phyloP scores from a whole-genome alignment of 2,113 vertebrate species.

The Tichodroma muraria region DNA sequence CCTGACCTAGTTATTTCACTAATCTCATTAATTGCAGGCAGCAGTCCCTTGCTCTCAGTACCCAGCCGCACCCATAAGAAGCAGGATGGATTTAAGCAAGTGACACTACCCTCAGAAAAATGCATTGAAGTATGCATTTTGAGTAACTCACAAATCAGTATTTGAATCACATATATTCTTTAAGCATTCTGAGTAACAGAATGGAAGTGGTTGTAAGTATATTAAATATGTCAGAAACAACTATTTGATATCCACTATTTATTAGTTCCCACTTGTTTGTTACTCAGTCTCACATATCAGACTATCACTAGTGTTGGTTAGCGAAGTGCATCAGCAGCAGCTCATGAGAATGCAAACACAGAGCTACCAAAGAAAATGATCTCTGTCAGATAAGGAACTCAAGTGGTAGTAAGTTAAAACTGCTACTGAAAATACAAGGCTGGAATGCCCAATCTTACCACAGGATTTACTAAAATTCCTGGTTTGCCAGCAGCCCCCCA shows the following conservation, averaged over 20 bases:
- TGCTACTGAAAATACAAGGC: neutral
- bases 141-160: neutral
- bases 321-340: neutral
- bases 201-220: neutral
- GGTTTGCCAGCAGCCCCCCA: neutral
- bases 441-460: neutral
- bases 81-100: neutral
- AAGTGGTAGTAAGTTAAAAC: neutral
- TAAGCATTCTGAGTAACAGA: neutral
- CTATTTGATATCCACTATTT: neutral
- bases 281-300: neutral
- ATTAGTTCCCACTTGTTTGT: neutral
- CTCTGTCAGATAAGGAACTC: neutral
- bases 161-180: neutral
- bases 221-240: neutral
- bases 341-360: neutral
- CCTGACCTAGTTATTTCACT: constrained; percentile 18
- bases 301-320: neutral
- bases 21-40: neutral
- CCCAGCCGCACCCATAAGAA: neutral
- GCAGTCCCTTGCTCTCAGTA: neutral
- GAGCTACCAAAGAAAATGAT: neutral
- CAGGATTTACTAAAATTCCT: neutral
- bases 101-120: neutral
- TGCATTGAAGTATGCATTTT: neutral